Percentiles rank a stretch among this genome's conserved stretches.
These are phyloP conservation scores for Neogale vison DNA, from an alignment of 2,113 vertebrate genomes.

Conservation along the genomic window DNA sequence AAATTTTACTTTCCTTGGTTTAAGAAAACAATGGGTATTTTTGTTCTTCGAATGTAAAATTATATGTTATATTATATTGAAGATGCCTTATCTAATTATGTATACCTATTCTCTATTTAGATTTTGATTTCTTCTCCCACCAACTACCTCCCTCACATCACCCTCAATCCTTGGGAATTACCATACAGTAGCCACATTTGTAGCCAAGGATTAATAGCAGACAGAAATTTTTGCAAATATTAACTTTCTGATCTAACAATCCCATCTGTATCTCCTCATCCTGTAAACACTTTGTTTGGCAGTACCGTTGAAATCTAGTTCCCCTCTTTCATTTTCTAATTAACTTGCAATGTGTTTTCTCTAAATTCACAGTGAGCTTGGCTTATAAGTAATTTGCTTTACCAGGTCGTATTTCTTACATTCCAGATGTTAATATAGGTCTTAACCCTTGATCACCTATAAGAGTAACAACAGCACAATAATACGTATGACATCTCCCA, in stretches of 20 bases:
- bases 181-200: background rate
- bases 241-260: slow-evolving; percentile 5
- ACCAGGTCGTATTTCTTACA: background rate
- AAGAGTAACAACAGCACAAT: background rate
- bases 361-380: background rate
- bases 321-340: slow-evolving; percentile 49
- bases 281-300: slow-evolving; percentile 15
- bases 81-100: background rate
- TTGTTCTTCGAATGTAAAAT: background rate
- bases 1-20: background rate
- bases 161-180: background rate
- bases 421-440: background rate
- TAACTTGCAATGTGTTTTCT: background rate
- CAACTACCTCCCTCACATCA: background rate
- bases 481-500: background rate
- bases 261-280: background rate
- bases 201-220: background rate
- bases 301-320: background rate
- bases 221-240: background rate
- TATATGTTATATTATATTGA: background rate
- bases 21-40: background rate
- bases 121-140: background rate
- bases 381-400: slow-evolving; percentile 29
- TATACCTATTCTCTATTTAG: background rate
- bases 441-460: background rate